phyloP scores from a whole-genome alignment of 2,888 invertebrate species.

The Sesia apiformis region DNA sequence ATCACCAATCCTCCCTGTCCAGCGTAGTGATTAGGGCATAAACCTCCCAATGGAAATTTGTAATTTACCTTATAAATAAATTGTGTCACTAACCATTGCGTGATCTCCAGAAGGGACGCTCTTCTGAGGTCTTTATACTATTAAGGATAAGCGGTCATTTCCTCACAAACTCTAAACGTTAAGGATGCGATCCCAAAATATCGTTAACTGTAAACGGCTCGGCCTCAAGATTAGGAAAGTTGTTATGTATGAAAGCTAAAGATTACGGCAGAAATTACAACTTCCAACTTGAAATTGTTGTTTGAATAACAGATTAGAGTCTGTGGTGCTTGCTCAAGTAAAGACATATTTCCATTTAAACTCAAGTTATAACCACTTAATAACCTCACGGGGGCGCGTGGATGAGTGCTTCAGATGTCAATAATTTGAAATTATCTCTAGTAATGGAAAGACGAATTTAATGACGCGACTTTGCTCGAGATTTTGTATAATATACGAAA shows the following conservation, averaged over 20 bases:
- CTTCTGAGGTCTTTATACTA: too few species aligned
- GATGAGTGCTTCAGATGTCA: neutral
- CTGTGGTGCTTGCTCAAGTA: neutral
- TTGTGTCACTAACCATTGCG: too few species aligned
- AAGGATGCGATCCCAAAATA: neutral
- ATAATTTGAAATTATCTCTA: neutral
- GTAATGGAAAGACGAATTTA: neutral
- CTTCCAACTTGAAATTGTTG: slow-evolving; percentile 1
- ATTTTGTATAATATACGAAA: neutral
- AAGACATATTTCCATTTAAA: neutral
- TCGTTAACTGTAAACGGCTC: neutral
- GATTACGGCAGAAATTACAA: neutral
- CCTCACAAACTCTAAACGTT: neutral
- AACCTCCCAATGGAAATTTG: too few species aligned
- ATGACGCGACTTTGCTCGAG: neutral
- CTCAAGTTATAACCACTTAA: neutral
- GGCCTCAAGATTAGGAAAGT: neutral
- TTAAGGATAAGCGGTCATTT: neutral
- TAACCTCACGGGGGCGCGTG: neutral
- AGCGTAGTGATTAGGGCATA: too few species aligned
- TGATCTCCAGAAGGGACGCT: too few species aligned
- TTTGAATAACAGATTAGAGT: neutral
- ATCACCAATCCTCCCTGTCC: too few species aligned
- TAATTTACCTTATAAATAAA: too few species aligned
- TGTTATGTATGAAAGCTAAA: neutral